These are phyloP conservation scores for Semaprochilodus insignis DNA, from an alignment of 2,797 vertebrate species.

Conservation along the genomic window DNA sequence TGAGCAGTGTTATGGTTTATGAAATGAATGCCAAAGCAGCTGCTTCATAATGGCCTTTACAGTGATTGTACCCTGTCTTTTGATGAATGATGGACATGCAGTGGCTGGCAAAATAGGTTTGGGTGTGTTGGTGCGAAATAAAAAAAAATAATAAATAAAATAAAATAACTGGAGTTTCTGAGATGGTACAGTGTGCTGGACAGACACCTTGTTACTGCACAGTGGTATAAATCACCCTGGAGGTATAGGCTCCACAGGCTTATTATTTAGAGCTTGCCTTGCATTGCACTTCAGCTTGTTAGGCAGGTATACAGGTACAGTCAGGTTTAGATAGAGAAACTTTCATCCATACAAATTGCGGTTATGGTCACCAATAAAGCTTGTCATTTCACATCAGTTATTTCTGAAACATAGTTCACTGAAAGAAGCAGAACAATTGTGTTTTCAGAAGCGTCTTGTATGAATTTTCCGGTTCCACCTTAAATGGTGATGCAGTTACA, in stretches of 20 bases:
- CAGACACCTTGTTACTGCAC: neutral
- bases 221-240: slow-evolving; percentile 6
- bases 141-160: neutral
- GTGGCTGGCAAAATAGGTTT: neutral
- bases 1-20: neutral
- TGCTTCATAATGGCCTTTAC: neutral
- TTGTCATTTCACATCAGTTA: neutral
- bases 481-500: no score
- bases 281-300: neutral
- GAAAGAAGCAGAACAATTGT: no score
- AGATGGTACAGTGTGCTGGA: neutral
- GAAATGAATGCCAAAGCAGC: neutral
- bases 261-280: slow-evolving; percentile 1
- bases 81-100: neutral
- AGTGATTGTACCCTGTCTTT: neutral
- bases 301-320: neutral
- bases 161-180: no score
- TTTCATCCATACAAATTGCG: neutral
- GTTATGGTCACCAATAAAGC: neutral
- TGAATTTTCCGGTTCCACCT: no score
- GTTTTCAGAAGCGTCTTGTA: no score
- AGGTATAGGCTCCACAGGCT: neutral
- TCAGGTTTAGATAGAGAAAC: neutral
- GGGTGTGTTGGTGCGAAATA: neutral
- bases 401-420: neutral